These are phyloP conservation scores for Telenomus remus DNA, from an alignment of 1,140 invertebrate species.

Conservation along the genomic window DNA sequence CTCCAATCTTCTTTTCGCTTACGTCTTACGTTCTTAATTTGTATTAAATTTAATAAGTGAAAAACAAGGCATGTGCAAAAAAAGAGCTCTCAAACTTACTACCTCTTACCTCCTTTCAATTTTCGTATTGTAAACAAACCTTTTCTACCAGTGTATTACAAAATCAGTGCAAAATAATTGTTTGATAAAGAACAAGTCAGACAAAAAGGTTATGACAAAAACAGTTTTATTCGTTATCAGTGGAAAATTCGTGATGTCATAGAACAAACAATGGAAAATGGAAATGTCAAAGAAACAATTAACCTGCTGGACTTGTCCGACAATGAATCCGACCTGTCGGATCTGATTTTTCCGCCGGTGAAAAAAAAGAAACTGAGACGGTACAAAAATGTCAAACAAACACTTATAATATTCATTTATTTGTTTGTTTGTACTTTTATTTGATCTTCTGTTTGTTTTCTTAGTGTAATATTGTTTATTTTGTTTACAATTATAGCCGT, in stretches of 20 bases:
- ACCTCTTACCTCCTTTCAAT: constrained; percentile 1
- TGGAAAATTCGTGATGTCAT: constrained; percentile 14
- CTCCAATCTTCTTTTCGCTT: no score
- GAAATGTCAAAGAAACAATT: constrained; percentile 80
- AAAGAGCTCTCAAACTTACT: no score
- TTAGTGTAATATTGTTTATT: no score
- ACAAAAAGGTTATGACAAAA: constrained; percentile 59
- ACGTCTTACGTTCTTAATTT: no score
- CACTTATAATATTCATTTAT: constrained; percentile 3
- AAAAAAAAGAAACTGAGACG: constrained; percentile 78
- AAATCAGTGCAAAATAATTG: not conserved
- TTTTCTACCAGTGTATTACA: no score
- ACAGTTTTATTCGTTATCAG: constrained; percentile 6
- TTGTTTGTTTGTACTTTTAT: not conserved
- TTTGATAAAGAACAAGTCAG: no score
- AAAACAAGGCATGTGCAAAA: no score
- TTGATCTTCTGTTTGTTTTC: no score
- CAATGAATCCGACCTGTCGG: constrained; percentile 79
- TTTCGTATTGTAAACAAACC: no score
- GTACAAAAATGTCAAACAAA: constrained; percentile 55
- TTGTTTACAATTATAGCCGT: constrained; percentile 49
- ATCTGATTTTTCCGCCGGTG: constrained; percentile 76
- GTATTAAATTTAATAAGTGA: no score
- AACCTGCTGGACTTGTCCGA: constrained; percentile 79
- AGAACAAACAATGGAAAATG: constrained; percentile 66